Base-by-base conservation (phyloP, 1,140 invertebrate genomes). In the Heliconius nattereri region DNA sequence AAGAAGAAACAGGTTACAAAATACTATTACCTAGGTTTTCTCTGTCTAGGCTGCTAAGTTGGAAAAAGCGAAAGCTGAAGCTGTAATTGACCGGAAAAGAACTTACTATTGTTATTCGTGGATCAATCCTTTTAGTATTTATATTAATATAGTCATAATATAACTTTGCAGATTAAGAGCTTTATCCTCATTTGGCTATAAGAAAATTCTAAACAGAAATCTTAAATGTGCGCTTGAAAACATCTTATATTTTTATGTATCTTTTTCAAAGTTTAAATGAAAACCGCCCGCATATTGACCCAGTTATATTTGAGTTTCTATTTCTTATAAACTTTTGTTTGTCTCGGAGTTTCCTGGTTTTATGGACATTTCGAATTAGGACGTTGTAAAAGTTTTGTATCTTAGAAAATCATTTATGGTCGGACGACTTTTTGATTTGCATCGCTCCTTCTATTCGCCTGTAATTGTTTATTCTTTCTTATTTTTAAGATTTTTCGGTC, bases 251-350 rank as follows among this genome's bases (percentile, higher is more conserved):
- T 76, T 76, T 76, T 76, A 76, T 76, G 75, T 76, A 29, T 71
- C 75, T 80, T 76, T 79, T 76, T 23, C 80, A 37, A 81, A 75
- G 73, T 83, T 83, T 76, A 74, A 76, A 75, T 82, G 78, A 75
- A 73, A 84, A 82, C 71, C 81, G 78, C 80, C 81, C 82, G 82
- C 81, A 85, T 83, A 78, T 85, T 86, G 86, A 83, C 85, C 86
- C 78, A 85, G 80, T 85, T 85, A 78, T 82, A 72, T 87, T 85
- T 85, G 79, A 85, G 78, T 88, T 86, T 57, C 71, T 76, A 77
- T 84, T 76, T 75, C 79, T 84, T 82, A 78, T 77, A 78, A 82
- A 80, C 73, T 85, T 83, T 78, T 84, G 72, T 84, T 81, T 84
- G 78, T 85, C 75, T 76, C 75, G 23, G 54, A 83, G 75, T 81